A percentile compares a stretch with the other conserved stretches of the same genome.
phyloP scores from a whole-genome alignment of 2,113 vertebrate species.

The Vireo altiloquus region DNA sequence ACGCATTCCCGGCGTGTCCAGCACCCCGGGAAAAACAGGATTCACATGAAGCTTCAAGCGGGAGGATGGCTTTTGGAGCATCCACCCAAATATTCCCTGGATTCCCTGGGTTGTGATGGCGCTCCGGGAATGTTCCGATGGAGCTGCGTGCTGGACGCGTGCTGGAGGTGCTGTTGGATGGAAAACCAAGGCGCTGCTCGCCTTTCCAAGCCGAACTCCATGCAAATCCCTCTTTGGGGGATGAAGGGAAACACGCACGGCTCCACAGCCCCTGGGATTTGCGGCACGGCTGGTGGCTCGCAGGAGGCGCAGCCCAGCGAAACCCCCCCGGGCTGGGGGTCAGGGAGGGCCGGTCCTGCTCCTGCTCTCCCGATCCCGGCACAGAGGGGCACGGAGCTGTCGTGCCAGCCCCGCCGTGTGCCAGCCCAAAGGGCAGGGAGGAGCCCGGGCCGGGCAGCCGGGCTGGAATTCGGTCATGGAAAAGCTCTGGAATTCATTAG shows the following conservation, averaged over 20 bases:
- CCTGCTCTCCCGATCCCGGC: background rate
- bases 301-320: background rate
- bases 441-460: background rate
- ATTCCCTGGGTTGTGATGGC: background rate
- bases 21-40: background rate
- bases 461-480: background rate
- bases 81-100: background rate
- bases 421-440: background rate
- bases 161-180: background rate
- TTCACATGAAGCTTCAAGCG: fast-evolving
- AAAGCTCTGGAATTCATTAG: conserved; percentile 32
- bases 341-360: background rate
- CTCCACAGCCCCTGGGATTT: fast-evolving
- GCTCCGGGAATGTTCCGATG: background rate
- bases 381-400: fast-evolving
- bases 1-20: background rate
- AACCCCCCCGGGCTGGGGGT: background rate
- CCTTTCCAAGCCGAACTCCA: background rate
- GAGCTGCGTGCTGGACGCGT: background rate
- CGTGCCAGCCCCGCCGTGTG: background rate
- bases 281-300: background rate
- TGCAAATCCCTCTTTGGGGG: background rate
- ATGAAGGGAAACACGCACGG: fast-evolving
- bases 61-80: background rate
- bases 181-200: background rate